A percentile compares a stretch with the other conserved stretches of the same genome.
Evolutionary conservation across 2,888 invertebrate species (phyloP).

Genomic region (Heliconius charithonia): DNA sequence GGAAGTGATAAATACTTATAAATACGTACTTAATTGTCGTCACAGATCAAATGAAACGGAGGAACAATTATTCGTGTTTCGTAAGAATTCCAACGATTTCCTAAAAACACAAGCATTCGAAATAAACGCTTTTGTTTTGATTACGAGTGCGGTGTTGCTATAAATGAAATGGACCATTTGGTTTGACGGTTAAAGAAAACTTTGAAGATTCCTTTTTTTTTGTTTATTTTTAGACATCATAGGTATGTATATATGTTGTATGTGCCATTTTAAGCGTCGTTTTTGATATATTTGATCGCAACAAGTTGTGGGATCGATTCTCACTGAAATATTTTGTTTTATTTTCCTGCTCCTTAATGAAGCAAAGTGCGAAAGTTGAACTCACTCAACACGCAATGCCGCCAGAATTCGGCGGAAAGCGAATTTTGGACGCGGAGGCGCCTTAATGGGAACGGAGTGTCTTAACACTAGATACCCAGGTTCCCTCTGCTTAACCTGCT

Average conservation of each 20-base stretch:
- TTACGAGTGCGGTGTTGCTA: constrained; percentile 28
- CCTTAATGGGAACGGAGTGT: too few relatives aligned
- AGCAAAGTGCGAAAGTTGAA: too few relatives aligned
- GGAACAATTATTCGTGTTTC: neutral
- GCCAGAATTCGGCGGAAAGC: too few relatives aligned
- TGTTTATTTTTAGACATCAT: neutral
- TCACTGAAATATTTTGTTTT: too few relatives aligned
- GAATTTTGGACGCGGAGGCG: too few relatives aligned
- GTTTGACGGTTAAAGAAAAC: constrained; percentile 15
- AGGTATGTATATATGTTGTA: neutral
- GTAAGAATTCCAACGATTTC: constrained; percentile 23
- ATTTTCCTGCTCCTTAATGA: too few relatives aligned
- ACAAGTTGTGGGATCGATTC: too few relatives aligned
- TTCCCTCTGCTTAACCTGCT: too few relatives aligned
- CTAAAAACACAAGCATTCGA: constrained; percentile 28
- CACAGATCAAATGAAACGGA: neutral
- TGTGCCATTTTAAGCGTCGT: neutral
- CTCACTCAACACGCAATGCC: too few relatives aligned
- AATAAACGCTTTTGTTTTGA: constrained; percentile 36
- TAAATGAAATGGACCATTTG: constrained; percentile 13
- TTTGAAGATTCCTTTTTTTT: neutral
- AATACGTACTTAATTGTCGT: constrained; percentile 15
- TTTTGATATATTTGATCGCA: too few relatives aligned
- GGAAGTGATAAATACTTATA: constrained; percentile 15
- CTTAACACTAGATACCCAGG: too few relatives aligned